Conservation (phyloP, 2,888 invertebrate species). For the Meta bourneti region DNA sequence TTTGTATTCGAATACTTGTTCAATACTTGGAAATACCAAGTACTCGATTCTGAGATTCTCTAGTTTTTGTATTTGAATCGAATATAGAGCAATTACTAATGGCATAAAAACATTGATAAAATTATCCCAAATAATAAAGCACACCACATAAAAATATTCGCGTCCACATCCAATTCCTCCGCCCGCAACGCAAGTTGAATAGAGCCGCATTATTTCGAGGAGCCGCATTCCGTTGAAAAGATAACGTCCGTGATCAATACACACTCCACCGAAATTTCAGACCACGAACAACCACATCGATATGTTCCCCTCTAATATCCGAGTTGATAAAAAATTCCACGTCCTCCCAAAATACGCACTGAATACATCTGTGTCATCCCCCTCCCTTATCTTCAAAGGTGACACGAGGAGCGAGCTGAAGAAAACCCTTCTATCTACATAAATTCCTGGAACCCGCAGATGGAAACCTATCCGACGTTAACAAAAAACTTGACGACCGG, state of each 20-base stretch:
- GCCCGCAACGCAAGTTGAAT: too few relatives aligned
- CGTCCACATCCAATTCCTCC: too few relatives aligned
- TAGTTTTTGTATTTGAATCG: too few relatives aligned
- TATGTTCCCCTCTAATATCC: not conserved
- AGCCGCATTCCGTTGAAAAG: not conserved
- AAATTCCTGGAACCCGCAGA: constrained; percentile 45
- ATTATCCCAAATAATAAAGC: too few relatives aligned
- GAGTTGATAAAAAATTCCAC: not conserved
- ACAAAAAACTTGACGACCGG: not conserved
- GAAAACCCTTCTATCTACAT: constrained; percentile 43
- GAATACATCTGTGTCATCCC: constrained; percentile 19
- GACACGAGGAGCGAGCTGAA: not conserved
- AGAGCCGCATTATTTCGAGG: too few relatives aligned
- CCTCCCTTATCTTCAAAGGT: constrained; percentile 16
- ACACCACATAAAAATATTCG: too few relatives aligned
- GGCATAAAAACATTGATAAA: too few relatives aligned
- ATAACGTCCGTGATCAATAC: constrained; percentile 20
- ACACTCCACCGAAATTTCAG: not conserved
- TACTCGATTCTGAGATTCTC: too few relatives aligned
- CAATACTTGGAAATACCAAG: too few relatives aligned
- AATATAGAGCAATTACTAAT: too few relatives aligned
- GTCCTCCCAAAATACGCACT: constrained; percentile 1
- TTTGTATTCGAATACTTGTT: too few relatives aligned
- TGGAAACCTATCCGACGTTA: not conserved
- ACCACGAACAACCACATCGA: not conserved